Conservation (phyloP, 2,113 vertebrate species). For the Tragulus kanchil region DNA sequence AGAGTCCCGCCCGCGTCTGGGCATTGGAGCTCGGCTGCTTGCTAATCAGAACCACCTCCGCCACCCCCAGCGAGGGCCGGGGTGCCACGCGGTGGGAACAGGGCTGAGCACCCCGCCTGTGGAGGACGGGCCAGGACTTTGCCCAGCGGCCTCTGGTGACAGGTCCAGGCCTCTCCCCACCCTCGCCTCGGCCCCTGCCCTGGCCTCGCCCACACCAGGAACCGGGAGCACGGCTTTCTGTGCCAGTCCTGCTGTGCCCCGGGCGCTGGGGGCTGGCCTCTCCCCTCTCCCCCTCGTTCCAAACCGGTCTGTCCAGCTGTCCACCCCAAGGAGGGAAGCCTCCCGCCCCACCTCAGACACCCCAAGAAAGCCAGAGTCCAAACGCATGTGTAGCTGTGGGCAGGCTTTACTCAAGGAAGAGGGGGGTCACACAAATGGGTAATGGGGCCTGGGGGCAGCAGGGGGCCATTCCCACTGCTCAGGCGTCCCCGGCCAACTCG, state of each 20-base stretch:
- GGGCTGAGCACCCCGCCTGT: conserved; percentile 2
- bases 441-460: accelerated
- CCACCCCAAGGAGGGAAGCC: conserved; percentile 61
- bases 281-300: conserved; percentile 61
- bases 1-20: neutral
- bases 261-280: conserved; percentile 67
- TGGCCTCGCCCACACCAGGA: conserved; percentile 74
- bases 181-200: conserved; percentile 69
- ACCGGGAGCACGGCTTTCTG: conserved; percentile 80
- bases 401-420: conserved; percentile 64
- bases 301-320: conserved; percentile 81
- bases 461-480: neutral
- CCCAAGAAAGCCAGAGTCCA: conserved; percentile 69
- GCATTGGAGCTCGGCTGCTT: neutral
- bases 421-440: accelerated
- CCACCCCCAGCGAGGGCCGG: neutral
- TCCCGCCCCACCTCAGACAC: conserved; percentile 55
- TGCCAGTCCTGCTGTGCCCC: conserved; percentile 75
- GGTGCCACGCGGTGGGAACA: neutral
- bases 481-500: neutral
- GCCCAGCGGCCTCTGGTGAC: conserved; percentile 70
- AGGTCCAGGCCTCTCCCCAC: conserved; percentile 77
- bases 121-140: conserved; percentile 64
- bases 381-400: neutral
- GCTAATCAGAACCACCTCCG: neutral